These are phyloP conservation scores for Acanthiza pusilla DNA, from an alignment of 2,797 vertebrate species.

Conservation along the genomic window DNA sequence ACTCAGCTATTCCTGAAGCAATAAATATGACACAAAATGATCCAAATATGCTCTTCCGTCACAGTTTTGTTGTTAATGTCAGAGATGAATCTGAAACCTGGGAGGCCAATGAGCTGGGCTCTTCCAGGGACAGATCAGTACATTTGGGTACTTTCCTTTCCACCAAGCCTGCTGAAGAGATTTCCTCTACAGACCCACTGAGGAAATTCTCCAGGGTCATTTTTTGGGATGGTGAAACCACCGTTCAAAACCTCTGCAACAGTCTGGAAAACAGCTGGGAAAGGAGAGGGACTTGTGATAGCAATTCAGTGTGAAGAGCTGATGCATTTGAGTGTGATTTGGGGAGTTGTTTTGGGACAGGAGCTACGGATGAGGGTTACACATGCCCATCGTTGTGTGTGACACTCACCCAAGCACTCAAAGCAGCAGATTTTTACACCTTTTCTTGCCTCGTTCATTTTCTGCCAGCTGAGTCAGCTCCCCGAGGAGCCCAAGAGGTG, in stretches of 20 bases:
- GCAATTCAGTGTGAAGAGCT: background rate
- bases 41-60: background rate
- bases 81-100: background rate
- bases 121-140: background rate
- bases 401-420: background rate
- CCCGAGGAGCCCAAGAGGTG: fast-evolving
- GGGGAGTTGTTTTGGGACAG: background rate
- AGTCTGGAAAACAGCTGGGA: background rate
- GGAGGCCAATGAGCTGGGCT: background rate
- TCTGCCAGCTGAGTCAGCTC: background rate
- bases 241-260: background rate
- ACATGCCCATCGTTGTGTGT: background rate
- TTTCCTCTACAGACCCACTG: background rate
- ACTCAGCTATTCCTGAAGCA: background rate
- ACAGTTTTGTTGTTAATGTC: background rate
- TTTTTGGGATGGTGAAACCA: background rate
- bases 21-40: background rate
- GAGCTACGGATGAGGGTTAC: fast-evolving
- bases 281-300: fast-evolving
- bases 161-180: background rate
- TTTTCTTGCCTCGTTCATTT: background rate
- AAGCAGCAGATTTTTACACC: background rate
- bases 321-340: background rate
- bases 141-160: background rate
- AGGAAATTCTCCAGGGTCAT: background rate